Conservation (phyloP, 2,113 vertebrate species). For the Pterocles gutturalis region DNA sequence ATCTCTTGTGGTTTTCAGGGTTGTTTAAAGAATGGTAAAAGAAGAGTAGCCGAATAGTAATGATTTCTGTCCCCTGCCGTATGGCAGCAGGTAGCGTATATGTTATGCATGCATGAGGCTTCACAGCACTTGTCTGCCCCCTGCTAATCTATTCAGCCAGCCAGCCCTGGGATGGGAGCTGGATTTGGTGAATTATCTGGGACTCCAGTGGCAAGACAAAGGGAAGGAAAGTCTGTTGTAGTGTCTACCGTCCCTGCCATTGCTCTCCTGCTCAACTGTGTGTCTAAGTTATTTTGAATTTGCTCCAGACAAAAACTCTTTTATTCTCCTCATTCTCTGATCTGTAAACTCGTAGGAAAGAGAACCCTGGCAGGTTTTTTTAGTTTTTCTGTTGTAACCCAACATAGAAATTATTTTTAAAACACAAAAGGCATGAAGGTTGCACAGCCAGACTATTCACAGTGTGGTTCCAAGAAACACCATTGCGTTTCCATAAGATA, state of each 20-base stretch:
- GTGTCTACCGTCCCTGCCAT: neutral
- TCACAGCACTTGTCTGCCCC: conserved; percentile 43
- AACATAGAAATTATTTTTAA: conserved; percentile 50
- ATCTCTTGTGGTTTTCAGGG: neutral
- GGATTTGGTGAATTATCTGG: conserved; percentile 44
- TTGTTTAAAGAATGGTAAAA: neutral
- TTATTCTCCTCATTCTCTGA: conserved; percentile 19
- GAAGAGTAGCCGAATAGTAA: neutral
- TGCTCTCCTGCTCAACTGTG: neutral
- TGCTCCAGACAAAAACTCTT: conserved; percentile 43
- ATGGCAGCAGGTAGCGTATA: conserved; percentile 43
- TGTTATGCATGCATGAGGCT: conserved; percentile 36
- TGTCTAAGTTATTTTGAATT: conserved; percentile 43
- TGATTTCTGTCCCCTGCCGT: neutral
- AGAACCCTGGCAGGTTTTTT: conserved; percentile 22
- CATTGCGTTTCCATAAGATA: neutral
- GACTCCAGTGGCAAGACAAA: conserved; percentile 30
- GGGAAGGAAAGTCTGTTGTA: conserved; percentile 41
- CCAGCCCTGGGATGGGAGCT: conserved; percentile 15
- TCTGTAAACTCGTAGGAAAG: neutral
- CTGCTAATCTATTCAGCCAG: conserved; percentile 53
- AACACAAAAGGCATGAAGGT: neutral
- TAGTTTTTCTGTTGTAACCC: conserved; percentile 30
- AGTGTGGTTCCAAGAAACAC: conserved; percentile 37
- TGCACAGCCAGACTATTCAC: conserved; percentile 34